Base-by-base conservation (phyloP, 2,113 vertebrate species). In the Gavia stellata region DNA sequence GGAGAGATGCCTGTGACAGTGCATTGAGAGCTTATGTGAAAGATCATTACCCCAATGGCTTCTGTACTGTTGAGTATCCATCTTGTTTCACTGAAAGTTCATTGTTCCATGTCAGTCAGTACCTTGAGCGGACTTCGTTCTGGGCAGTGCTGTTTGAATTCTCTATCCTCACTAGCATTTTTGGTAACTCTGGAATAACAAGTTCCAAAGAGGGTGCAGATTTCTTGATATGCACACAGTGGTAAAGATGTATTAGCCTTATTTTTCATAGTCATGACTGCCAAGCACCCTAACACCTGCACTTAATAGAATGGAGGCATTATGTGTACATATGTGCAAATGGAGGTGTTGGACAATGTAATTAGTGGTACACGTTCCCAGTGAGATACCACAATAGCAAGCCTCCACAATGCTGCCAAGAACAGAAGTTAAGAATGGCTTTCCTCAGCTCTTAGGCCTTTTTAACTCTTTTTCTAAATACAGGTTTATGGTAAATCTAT, bases 401-500 rank as follows among this genome's bases (percentile, higher is more conserved):
- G 12, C 78, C 38, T 94, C 61, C 40, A 34, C 40, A 40, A 0
- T 28, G 17, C 61, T 91, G 40, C 72, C 45, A 85, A n/a, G 29
- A 90, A 49, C 55, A 84, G 56, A 56, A 40, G 29, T 20, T 50
- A 21, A 70, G 40, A 93, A 53, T 61, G 50, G 44, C 13, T 93
- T 91, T 61, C 66, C 38, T 87, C 85, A 92, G 85, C 49, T 77
- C 24, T 67, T 70, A 58, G 55, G 36, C 81, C 63, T 81, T 70
- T 81, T 86, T 93, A 94, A 89, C 80, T 95, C 86, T 93, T 68
- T 96, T 78, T 96, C 56, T 91, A 94, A 91, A 79, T 86, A 87
- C 97, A 99, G 99, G 99, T 99, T 97, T 99, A 99, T 92, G 99
- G 98, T 97, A 99, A 99, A 98, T 99, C 98, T 74, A 98, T 99